Percentiles rank a stretch among this genome's conserved stretches.
phyloP scores from a whole-genome alignment of 1,140 invertebrate genomes.

The Bemisia tabaci region DNA sequence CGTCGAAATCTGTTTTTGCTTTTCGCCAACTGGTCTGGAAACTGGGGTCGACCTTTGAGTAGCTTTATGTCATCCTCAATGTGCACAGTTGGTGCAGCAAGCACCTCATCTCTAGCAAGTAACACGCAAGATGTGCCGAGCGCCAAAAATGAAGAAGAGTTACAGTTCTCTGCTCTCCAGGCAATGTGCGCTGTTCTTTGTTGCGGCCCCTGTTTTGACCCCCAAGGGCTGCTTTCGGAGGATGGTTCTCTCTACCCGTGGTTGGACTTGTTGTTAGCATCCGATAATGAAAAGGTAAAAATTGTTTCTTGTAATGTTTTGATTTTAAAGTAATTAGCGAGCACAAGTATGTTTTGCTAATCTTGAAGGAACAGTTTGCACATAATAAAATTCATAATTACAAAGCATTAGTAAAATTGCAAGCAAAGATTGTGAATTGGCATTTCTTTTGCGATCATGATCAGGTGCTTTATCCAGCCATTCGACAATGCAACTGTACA shows the following conservation, averaged over 20 bases:
- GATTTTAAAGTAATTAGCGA: no score
- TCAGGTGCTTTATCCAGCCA: no score
- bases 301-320: not conserved
- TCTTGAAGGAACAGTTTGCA: not conserved
- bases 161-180: constrained; percentile 53
- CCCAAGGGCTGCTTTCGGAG: constrained; percentile 68
- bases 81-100: constrained; percentile 31
- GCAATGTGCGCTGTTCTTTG: constrained; percentile 90
- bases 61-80: constrained; percentile 5
- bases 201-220: constrained; percentile 88
- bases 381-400: not conserved
- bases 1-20: constrained; percentile 76
- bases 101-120: constrained; percentile 21
- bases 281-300: constrained; percentile 69
- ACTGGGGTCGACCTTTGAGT: constrained; percentile 48
- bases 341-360: no score
- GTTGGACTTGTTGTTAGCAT: constrained; percentile 79
- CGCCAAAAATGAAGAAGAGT: constrained; percentile 29
- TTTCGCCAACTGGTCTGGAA: constrained; percentile 74
- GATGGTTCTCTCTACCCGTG: constrained; percentile 80
- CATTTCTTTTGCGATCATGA: no score
- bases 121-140: constrained; percentile 1
- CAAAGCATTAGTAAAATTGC: no score
- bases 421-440: no score
- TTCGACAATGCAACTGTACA: no score